phyloP scores from a whole-genome alignment of 2,113 vertebrate genomes.

The Syngnathus typhle region DNA sequence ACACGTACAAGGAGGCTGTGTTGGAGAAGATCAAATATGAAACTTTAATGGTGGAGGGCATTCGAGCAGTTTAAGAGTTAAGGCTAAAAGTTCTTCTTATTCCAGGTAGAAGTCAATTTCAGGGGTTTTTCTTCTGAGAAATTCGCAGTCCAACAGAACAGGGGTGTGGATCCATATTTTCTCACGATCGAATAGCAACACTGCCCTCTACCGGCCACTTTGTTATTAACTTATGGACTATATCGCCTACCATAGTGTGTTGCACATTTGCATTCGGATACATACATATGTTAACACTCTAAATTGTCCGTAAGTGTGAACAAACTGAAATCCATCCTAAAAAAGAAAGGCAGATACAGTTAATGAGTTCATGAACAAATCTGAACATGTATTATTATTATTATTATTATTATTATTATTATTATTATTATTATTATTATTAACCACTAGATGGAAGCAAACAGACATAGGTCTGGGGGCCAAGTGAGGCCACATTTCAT shows the following conservation, averaged over 20 bases:
- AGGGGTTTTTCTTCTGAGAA: background rate
- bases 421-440: background rate
- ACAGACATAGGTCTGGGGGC: background rate
- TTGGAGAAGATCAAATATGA: too few species aligned
- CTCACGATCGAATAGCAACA: background rate
- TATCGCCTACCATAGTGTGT: background rate
- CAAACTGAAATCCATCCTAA: background rate
- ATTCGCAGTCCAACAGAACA: background rate
- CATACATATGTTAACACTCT: too few species aligned
- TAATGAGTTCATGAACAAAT: background rate
- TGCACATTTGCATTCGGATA: too few species aligned
- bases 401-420: background rate
- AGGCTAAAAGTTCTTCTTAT: background rate
- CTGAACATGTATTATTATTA: background rate
- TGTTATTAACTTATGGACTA: too few species aligned
- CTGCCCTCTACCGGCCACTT: conserved; percentile 27
- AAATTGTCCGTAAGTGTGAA: too few species aligned
- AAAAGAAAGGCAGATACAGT: background rate
- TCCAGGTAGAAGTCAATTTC: background rate
- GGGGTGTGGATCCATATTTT: background rate
- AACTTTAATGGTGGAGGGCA: too few species aligned
- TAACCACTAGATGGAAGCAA: background rate
- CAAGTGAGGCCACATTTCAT: background rate
- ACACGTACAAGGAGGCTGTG: too few species aligned
- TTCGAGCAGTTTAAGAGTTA: background rate